A percentile compares a stretch with the other conserved stretches of the same genome.
Conservation (phyloP, 2,888 invertebrate genomes). For the Drosophila nr. medialis region DNA sequence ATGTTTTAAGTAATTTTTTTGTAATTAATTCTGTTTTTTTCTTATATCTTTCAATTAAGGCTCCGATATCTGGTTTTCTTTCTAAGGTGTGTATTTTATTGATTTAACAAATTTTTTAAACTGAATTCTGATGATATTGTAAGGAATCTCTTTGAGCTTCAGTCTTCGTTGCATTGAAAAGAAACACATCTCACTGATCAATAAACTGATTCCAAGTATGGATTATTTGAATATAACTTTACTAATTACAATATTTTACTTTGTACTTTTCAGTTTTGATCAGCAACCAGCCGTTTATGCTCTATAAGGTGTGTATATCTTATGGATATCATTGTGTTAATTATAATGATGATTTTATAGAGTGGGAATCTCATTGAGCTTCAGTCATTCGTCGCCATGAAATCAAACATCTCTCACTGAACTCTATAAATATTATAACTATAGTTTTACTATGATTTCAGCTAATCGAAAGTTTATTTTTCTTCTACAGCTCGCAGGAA, state of each 20-base stretch:
- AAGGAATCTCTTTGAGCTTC: conserved; percentile 80
- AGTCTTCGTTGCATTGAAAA: conserved; percentile 76
- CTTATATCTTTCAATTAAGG: conserved; percentile 11
- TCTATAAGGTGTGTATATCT: conserved; percentile 36
- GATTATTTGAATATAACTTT: neutral
- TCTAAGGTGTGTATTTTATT: conserved; percentile 32
- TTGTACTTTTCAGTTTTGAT: conserved; percentile 1
- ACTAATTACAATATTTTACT: conserved; percentile 13
- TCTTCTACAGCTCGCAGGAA: neutral
- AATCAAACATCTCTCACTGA: conserved; percentile 69
- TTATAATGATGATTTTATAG: conserved; percentile 56
- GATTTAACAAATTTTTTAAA: neutral
- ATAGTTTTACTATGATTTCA: neutral
- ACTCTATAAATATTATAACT: neutral
- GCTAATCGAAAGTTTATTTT: neutral
- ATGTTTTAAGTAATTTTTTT: neutral
- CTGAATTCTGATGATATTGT: conserved; percentile 56
- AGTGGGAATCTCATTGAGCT: conserved; percentile 82
- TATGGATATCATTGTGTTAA: neutral
- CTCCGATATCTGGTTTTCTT: neutral
- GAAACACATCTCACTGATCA: conserved; percentile 58
- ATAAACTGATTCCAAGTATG: neutral
- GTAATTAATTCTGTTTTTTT: neutral
- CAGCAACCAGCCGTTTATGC: neutral
- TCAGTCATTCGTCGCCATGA: conserved; percentile 75